Evolutionary conservation across 2,888 invertebrate genomes (phyloP).

Genomic region (Keiferia lycopersicella): DNA sequence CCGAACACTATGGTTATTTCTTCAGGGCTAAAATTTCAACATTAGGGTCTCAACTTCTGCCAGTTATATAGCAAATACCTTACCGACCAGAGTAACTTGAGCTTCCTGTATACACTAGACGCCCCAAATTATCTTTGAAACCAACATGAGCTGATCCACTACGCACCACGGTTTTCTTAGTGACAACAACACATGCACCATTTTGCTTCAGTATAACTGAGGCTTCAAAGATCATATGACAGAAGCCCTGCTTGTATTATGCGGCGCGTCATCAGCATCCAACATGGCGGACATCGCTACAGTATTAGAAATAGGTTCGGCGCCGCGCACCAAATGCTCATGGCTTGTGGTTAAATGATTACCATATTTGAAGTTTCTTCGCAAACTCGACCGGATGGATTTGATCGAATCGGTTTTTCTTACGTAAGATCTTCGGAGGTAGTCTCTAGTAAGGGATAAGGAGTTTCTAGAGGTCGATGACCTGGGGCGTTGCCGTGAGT

Average conservation of each 20-base stretch:
- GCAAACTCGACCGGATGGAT: conserved; percentile 67
- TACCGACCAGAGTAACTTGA: no score
- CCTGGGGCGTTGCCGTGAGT: conserved; percentile 44
- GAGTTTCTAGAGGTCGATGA: conserved; percentile 60
- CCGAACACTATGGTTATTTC: neutral
- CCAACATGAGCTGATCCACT: no score
- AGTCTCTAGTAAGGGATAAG: conserved; percentile 61
- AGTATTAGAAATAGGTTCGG: conserved; percentile 81
- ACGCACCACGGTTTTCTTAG: neutral
- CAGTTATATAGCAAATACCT: no score
- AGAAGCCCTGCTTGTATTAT: conserved; percentile 61
- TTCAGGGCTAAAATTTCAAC: neutral
- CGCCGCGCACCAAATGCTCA: conserved; percentile 82
- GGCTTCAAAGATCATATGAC: conserved; percentile 54
- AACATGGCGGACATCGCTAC: conserved; percentile 73
- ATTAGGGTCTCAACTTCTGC: neutral
- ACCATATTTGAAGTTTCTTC: conserved; percentile 71
- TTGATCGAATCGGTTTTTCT: conserved; percentile 70
- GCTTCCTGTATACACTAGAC: no score
- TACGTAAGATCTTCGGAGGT: conserved; percentile 66
- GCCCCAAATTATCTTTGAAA: no score
- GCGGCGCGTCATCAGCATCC: conserved; percentile 49
- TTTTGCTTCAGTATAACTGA: neutral
- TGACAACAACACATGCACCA: neutral
- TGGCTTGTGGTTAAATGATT: conserved; percentile 73